These are phyloP conservation scores for Synanthedon tipuliformis DNA, from an alignment of 2,888 invertebrate species.

Conservation along the genomic window DNA sequence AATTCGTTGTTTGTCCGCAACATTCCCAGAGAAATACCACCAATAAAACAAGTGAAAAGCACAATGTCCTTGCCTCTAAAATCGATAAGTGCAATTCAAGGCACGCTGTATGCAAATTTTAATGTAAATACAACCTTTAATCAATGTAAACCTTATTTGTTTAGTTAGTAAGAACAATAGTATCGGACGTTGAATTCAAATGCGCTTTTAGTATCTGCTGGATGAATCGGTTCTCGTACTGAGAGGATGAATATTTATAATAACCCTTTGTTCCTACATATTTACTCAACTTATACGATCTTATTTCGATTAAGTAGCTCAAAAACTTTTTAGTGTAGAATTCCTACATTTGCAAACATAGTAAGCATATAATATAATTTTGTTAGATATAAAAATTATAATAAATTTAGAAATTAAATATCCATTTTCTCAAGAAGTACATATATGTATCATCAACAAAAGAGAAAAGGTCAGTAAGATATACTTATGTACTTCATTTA, in stretches of 20 bases:
- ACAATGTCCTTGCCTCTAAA: constrained; percentile 25
- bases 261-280: too few relatives aligned
- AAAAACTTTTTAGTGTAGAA: too few relatives aligned
- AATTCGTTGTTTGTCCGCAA: not conserved
- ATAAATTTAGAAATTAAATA: too few relatives aligned
- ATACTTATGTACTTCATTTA: too few relatives aligned
- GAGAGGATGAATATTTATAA: constrained; percentile 58
- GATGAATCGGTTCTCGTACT: constrained; percentile 33
- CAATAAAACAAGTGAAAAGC: constrained; percentile 5
- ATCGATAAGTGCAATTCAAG: constrained; percentile 58
- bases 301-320: too few relatives aligned
- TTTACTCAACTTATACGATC: too few relatives aligned
- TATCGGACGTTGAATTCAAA: constrained; percentile 57
- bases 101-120: constrained; percentile 62
- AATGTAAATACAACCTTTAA: constrained; percentile 59
- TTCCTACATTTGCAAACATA: too few relatives aligned
- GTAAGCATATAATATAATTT: too few relatives aligned
- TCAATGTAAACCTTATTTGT: constrained; percentile 46
- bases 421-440: too few relatives aligned
- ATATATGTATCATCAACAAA: too few relatives aligned
- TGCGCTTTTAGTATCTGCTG: constrained; percentile 38
- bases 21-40: not conserved
- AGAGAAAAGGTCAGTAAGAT: too few relatives aligned
- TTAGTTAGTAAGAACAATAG: constrained; percentile 47
- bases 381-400: too few relatives aligned